Evolutionary conservation across 2,888 invertebrate species (phyloP), one percentile per base, ranked within the genome.

Genomic region (Zygogramma bicolorata): DNA sequence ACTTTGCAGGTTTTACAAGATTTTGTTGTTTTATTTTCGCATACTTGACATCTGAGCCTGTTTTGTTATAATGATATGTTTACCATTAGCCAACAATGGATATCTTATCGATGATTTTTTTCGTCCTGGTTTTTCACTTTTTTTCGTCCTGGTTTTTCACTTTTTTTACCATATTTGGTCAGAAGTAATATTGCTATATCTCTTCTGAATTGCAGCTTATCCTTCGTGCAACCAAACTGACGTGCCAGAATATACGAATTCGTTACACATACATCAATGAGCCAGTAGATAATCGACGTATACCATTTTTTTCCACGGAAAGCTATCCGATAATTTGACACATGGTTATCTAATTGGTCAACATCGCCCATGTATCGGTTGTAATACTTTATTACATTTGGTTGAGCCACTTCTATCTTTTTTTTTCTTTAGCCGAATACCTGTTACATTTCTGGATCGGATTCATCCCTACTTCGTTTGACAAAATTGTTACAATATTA

Each of bases 221-320:
- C 65, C n/a, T 29, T 65, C 22, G 25, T 65, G 27, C 15, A 2
- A 29, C 70, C 70, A 60, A 34, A 69, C 13, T 27, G n/a, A 22
- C 53, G 62, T 7, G 62, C 49, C 42, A 69, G 42, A 8, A 42
- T 42, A 10, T 27, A 62, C 20, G 69, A 22, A 69, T 69, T 69
- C 3, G 10, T 40, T 13, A 69, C 40, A 31, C 22, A 57, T 18
- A 62, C 27, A 63, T 69, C 63, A 62, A 69, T 25, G 18, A 69
- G 15, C 69, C 65, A 69, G 42, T 34, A 62, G n/a, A 70, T 29
- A 34, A 70, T 65, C 1, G 65, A 42, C 10, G 29, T 70, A 18
- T 70, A 58, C 67, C 65, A 46, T 40, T 66, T 63, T 40, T 65
- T 53, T 18, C 65, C 65, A 25, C 65, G 27, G 31, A 65, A 65